phyloP scores from a whole-genome alignment of 2,113 vertebrate species.

The Donacobius atricapilla region DNA sequence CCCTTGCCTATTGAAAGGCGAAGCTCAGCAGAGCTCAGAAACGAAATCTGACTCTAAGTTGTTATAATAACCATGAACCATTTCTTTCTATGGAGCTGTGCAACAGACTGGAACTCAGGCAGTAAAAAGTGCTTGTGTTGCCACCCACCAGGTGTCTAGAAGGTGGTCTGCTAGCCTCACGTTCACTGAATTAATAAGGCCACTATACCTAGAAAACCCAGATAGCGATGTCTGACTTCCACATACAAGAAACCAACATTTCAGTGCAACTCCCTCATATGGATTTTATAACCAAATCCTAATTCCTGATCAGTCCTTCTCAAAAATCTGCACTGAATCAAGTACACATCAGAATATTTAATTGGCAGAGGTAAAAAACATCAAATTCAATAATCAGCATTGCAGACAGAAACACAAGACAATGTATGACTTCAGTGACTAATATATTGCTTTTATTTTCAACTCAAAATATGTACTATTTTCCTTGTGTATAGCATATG shows the following conservation, averaged over 20 bases:
- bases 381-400: neutral
- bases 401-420: neutral
- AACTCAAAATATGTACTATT: neutral
- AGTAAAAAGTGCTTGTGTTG: neutral
- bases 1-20: neutral
- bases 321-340: neutral
- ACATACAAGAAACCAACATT: neutral
- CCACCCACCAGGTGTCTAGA: conserved; percentile 39
- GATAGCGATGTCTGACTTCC: neutral
- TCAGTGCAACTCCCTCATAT: neutral
- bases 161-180: neutral
- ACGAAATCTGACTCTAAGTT: neutral
- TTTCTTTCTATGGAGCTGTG: conserved; percentile 31
- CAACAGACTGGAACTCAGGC: conserved; percentile 30
- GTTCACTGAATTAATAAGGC: neutral
- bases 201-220: neutral
- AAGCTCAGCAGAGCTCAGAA: conserved; percentile 5
- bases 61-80: conserved; percentile 24
- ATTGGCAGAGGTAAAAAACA: neutral
- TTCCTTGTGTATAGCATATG: neutral
- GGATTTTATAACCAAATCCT: neutral
- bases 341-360: neutral
- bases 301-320: neutral
- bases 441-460: neutral
- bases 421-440: neutral